These are phyloP conservation scores for Nysson spinosus DNA, from an alignment of 2,888 invertebrate genomes.

Conservation along the genomic window DNA sequence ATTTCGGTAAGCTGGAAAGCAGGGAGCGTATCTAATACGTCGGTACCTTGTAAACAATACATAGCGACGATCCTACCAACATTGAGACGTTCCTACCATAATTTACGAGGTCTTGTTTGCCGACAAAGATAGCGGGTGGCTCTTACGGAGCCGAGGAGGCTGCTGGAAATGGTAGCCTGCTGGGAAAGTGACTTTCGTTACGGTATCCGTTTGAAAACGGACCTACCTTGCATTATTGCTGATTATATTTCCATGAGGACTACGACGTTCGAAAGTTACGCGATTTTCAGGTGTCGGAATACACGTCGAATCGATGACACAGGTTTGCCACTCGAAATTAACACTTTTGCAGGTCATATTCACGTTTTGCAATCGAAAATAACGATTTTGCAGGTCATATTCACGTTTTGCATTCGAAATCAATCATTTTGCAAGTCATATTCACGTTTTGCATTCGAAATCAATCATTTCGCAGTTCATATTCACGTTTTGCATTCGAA, in stretches of 20 bases:
- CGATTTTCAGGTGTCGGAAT: background rate
- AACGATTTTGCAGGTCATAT: too few relatives aligned
- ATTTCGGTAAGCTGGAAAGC: slow-evolving; percentile 11
- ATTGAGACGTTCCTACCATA: slow-evolving; percentile 55
- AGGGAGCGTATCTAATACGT: slow-evolving; percentile 55
- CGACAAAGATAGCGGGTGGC: slow-evolving; percentile 73
- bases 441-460: too few relatives aligned
- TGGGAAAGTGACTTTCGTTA: slow-evolving; percentile 36
- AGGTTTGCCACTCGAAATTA: too few relatives aligned
- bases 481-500: too few relatives aligned
- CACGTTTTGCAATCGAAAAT: too few relatives aligned
- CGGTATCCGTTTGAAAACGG: slow-evolving; percentile 23
- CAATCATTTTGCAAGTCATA: too few relatives aligned
- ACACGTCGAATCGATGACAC: too few relatives aligned
- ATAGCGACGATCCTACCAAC: slow-evolving; percentile 36
- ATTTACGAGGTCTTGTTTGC: slow-evolving; percentile 69
- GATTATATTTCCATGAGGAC: slow-evolving; percentile 41
- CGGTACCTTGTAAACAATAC: slow-evolving; percentile 52
- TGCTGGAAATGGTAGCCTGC: slow-evolving; percentile 35
- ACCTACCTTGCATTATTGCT: slow-evolving; percentile 44
- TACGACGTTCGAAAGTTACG: slow-evolving; percentile 11
- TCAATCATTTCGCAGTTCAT: too few relatives aligned
- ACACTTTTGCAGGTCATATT: too few relatives aligned
- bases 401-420: too few relatives aligned
- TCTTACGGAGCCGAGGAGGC: slow-evolving; percentile 45